phyloP scores from a whole-genome alignment of 2,888 invertebrate species.

The Dynastes grantii region DNA sequence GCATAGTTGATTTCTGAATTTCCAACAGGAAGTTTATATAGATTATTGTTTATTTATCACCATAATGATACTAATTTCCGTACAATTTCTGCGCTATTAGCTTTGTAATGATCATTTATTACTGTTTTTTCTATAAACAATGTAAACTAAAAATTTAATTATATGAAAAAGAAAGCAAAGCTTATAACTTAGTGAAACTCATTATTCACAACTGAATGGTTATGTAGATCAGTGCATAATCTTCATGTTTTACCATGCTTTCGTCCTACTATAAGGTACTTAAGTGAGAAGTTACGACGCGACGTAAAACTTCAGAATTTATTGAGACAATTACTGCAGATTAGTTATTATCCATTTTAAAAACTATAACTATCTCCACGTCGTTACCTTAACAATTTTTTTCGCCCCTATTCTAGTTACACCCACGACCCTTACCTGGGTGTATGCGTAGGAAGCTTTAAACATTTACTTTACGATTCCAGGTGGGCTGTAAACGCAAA shows the following conservation, averaged over 20 bases:
- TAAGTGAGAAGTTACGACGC: too few species aligned
- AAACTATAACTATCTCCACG: too few species aligned
- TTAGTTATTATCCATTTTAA: too few species aligned
- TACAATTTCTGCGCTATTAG: background rate
- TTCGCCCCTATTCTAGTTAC: too few species aligned
- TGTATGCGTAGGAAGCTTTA: background rate
- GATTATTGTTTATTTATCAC: background rate
- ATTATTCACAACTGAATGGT: background rate
- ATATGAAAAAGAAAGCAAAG: background rate
- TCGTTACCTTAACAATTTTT: too few species aligned
- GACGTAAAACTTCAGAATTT: too few species aligned
- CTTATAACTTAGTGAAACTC: background rate
- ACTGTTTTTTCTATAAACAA: background rate
- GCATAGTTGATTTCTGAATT: background rate
- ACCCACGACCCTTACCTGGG: too few species aligned
- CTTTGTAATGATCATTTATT: background rate
- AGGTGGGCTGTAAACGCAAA: conserved; percentile 1
- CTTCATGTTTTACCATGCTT: background rate
- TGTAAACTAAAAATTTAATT: background rate
- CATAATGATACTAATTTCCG: conserved; percentile 7
- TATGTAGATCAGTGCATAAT: background rate
- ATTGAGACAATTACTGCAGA: too few species aligned
- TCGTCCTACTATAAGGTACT: background rate
- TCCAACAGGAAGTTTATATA: background rate
- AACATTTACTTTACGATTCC: conserved; percentile 10